Percentiles rank a stretch among this genome's conserved stretches.
phyloP scores from a whole-genome alignment of 2,888 invertebrate species.

The Tachystola acroxantha region DNA sequence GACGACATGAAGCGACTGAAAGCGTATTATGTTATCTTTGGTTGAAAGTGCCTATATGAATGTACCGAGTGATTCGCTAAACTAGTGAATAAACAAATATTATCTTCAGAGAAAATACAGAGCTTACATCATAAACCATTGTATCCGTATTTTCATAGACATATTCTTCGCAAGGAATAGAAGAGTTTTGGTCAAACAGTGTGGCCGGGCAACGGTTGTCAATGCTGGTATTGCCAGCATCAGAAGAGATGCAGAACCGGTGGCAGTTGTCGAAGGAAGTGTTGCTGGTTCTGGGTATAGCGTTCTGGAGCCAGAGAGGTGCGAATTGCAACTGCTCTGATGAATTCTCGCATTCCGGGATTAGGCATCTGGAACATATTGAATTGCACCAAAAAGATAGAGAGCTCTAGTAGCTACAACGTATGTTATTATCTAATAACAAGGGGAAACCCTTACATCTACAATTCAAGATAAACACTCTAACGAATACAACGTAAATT shows the following conservation, averaged over 20 bases:
- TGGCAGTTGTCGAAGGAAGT: slow-evolving; percentile 57
- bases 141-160: slow-evolving; percentile 47
- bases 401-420: too few species aligned
- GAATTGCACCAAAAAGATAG: too few species aligned
- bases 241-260: slow-evolving; percentile 36
- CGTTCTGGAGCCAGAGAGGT: slow-evolving; percentile 61
- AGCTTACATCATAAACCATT: slow-evolving; percentile 58
- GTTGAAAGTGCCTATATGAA: too few species aligned
- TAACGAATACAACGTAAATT: too few species aligned
- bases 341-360: slow-evolving; percentile 42
- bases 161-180: slow-evolving; percentile 34
- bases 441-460: too few species aligned
- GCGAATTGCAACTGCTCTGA: slow-evolving; percentile 32
- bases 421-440: too few species aligned
- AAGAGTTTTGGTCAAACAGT: slow-evolving; percentile 34
- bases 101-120: too few species aligned
- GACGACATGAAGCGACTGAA: too few species aligned
- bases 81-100: too few species aligned
- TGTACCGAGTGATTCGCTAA: too few species aligned
- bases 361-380: slow-evolving; percentile 41
- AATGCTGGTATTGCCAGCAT: background rate
- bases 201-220: slow-evolving; percentile 36
- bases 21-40: too few species aligned
- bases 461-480: too few species aligned
- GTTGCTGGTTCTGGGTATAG: slow-evolving; percentile 46